These are phyloP conservation scores for Aporophyla lueneburgensis DNA, from an alignment of 2,888 invertebrate species.

Conservation along the genomic window DNA sequence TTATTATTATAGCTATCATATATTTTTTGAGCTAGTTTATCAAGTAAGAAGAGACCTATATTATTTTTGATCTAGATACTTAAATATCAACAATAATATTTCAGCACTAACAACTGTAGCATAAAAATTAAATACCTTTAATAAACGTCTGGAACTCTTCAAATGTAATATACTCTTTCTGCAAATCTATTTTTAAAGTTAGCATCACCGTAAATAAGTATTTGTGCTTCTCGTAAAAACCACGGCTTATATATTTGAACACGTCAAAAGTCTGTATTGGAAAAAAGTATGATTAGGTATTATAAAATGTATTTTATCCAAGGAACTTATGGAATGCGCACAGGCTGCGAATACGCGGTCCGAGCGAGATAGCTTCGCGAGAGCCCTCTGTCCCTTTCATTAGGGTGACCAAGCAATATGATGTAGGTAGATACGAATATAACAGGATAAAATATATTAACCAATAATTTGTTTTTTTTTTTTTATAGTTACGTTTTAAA, in stretches of 20 bases:
- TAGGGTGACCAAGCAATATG: no score
- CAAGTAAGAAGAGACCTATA: background rate
- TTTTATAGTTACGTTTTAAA: no score
- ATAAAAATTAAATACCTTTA: constrained; percentile 88
- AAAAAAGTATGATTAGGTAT: background rate
- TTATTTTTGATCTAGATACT: background rate
- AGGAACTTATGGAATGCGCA: no score
- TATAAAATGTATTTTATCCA: background rate
- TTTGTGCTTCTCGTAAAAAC: constrained; percentile 96
- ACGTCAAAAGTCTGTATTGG: constrained; percentile 92
- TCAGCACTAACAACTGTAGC: background rate
- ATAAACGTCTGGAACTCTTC: constrained; percentile 96
- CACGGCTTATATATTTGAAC: constrained; percentile 95
- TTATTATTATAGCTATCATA: no score
- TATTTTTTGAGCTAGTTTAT: no score
- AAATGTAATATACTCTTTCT: constrained; percentile 92
- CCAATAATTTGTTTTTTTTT: no score
- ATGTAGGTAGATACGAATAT: no score
- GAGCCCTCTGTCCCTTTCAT: no score
- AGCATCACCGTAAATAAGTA: constrained; percentile 95
- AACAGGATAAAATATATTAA: no score
- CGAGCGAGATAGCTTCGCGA: no score
- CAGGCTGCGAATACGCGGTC: no score
- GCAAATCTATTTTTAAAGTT: constrained; percentile 95
- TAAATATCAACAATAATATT: background rate